Conservation (phyloP, 2,888 invertebrate genomes). For the Lithodes maja region DNA sequence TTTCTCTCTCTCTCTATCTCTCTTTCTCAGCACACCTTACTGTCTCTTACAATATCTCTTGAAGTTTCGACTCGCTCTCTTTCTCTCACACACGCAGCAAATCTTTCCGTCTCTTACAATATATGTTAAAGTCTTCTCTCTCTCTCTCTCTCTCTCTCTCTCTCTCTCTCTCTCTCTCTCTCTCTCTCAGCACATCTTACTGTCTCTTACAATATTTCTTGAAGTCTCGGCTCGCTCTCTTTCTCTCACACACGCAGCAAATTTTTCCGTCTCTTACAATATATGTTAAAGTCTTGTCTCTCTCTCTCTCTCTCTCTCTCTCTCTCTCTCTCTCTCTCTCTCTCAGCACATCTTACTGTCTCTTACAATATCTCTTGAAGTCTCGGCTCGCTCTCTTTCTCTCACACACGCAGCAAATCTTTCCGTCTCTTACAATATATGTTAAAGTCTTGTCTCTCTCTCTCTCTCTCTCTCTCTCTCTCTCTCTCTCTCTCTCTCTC, state of each 20-base stretch:
- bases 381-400: not conserved
- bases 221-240: too few species aligned
- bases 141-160: not conserved
- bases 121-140: not conserved
- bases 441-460: too few species aligned
- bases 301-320: not conserved
- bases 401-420: not conserved
- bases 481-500: too few species aligned
- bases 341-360: not conserved
- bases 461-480: too few species aligned
- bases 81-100: not conserved
- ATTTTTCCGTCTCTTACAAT: not conserved
- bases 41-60: not conserved
- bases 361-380: not conserved
- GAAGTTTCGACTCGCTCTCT: not conserved
- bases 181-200: not conserved
- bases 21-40: not conserved
- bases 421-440: too few species aligned
- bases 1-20: conserved; percentile 24
- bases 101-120: not conserved
- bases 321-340: too few species aligned
- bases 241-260: too few species aligned
- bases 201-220: too few species aligned
- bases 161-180: not conserved
- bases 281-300: not conserved